A percentile compares a stretch with the other conserved stretches of the same genome.
Conservation (phyloP, 1,140 invertebrate genomes). For the Drosophila pandora region DNA sequence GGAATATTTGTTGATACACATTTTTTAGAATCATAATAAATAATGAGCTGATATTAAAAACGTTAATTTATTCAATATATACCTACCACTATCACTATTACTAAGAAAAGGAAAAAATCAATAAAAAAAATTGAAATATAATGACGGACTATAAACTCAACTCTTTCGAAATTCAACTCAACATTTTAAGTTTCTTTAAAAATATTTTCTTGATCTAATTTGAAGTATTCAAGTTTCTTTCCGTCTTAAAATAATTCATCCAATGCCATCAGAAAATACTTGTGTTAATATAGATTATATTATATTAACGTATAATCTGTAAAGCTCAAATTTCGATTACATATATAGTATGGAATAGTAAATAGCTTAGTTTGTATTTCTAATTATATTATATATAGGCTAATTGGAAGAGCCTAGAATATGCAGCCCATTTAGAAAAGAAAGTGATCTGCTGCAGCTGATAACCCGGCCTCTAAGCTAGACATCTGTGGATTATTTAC, state of each 20-base stretch:
- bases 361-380: neutral
- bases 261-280: neutral
- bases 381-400: neutral
- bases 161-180: too few relatives aligned
- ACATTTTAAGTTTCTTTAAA: too few relatives aligned
- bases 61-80: too few relatives aligned
- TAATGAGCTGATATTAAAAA: too few relatives aligned
- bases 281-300: neutral
- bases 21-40: too few relatives aligned
- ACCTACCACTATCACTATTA: too few relatives aligned
- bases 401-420: neutral
- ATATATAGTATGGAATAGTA: neutral
- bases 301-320: neutral
- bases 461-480: neutral
- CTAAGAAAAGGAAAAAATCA: too few relatives aligned
- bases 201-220: too few relatives aligned
- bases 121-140: too few relatives aligned
- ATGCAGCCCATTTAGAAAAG: slow-evolving; percentile 6
- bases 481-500: neutral
- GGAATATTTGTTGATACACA: too few relatives aligned
- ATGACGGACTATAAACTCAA: too few relatives aligned
- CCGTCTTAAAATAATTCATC: neutral
- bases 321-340: neutral
- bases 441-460: slow-evolving; percentile 8
- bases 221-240: too few relatives aligned